These are phyloP conservation scores for Reinhardtius hippoglossoides DNA, from an alignment of 2,113 vertebrate genomes.

Conservation along the genomic window DNA sequence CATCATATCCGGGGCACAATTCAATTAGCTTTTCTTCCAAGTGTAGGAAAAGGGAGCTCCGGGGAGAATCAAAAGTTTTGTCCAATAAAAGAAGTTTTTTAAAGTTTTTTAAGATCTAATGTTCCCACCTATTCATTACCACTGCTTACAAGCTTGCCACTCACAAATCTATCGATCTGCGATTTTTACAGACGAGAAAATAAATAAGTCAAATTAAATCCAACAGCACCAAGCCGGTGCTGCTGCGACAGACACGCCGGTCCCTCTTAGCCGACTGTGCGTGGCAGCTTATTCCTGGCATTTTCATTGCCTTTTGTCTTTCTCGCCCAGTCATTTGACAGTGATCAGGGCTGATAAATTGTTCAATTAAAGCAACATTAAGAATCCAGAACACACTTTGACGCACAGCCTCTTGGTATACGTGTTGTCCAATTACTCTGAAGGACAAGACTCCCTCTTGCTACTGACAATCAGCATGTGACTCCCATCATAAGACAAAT, in stretches of 20 bases:
- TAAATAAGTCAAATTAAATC: constrained; percentile 24
- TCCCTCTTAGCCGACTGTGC: constrained; percentile 45
- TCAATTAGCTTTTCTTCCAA: constrained; percentile 76
- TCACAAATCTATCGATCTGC: constrained; percentile 48
- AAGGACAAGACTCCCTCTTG: constrained; percentile 71
- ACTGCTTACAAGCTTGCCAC: constrained; percentile 49
- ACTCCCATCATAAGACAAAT: constrained; percentile 71
- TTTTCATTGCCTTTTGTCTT: constrained; percentile 67
- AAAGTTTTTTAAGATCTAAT: constrained; percentile 63
- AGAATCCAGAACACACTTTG: constrained; percentile 64
- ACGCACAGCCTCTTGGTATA: constrained; percentile 57
- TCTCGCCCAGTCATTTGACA: constrained; percentile 69
- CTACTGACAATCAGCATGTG: constrained; percentile 71
- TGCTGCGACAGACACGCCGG: constrained; percentile 45
- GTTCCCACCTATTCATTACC: constrained; percentile 50
- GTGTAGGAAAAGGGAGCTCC: constrained; percentile 57
- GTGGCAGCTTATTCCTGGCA: constrained; percentile 58
- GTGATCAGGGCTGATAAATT: constrained; percentile 80
- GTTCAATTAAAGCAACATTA: constrained; percentile 80
- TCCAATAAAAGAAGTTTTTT: constrained; percentile 71
- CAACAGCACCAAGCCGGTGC: constrained; percentile 38
- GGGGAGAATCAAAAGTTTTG: constrained; percentile 75
- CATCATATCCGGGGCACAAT: constrained; percentile 72
- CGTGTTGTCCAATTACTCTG: constrained; percentile 72
- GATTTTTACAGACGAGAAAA: constrained; percentile 23